Evolutionary conservation across 2,797 vertebrate species (phyloP).

Genomic region (Phataginus tricuspis): DNA sequence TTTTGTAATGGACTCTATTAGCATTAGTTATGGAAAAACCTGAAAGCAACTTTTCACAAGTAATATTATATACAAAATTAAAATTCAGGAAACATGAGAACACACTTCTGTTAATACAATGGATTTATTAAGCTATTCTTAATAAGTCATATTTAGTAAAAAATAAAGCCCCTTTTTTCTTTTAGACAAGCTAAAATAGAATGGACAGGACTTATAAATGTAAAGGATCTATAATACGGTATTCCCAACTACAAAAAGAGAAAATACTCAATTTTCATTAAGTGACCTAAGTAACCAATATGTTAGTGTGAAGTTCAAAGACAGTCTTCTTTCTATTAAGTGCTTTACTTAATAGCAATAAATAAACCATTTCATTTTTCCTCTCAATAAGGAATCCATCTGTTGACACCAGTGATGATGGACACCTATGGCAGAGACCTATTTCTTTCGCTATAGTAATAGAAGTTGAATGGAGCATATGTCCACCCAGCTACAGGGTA

Average conservation of each 20-base stretch:
- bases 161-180: background rate
- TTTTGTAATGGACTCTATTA: background rate
- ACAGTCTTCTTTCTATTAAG: background rate
- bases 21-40: background rate
- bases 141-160: background rate
- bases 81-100: background rate
- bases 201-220: background rate
- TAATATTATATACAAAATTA: background rate
- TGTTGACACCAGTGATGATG: background rate
- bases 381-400: background rate
- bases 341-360: background rate
- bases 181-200: background rate
- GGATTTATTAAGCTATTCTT: background rate
- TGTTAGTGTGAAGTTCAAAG: background rate
- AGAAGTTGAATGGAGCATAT: background rate
- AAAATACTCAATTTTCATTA: background rate
- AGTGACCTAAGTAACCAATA: background rate
- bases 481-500: background rate
- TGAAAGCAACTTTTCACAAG: background rate
- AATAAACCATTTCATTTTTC: background rate
- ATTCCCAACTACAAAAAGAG: background rate
- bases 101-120: background rate
- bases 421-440: background rate
- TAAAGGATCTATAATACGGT: background rate
- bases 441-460: background rate